Evolutionary conservation across 2,888 invertebrate species (phyloP), one percentile per base, ranked within the genome.

Genomic region (Euproctis similis): DNA sequence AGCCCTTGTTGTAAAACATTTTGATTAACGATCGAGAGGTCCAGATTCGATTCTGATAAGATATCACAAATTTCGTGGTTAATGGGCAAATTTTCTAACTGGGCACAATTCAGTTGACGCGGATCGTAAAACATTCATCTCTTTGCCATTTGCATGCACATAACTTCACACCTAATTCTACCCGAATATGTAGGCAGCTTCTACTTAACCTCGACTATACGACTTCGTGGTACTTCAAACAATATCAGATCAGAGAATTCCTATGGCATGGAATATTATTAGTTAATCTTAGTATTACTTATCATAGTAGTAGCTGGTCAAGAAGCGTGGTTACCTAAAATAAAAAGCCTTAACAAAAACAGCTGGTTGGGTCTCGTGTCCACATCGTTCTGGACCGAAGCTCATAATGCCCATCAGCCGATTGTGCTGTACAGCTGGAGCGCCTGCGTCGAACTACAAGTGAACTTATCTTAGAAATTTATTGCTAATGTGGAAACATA

Each of bases 291-390:
- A 3, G 3, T 21, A 8, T 8, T 6, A 27, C 3, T 20, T 7
- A 18, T 8, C 16, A 8, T 12, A 8, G 1, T 3, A 7, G 9
- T 12, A 11, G 5, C 13, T 12, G 8, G 9, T 16, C 8, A 29
- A 14, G 14, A 18, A n/a, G n/a, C n/a, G n/a, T n/a, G n/a, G n/a
- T n/a, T 39, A 80, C 82, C 69, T 74, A 43, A 84, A 82, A 42
- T 81, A 82, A 38, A 81, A 78, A 0, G 84, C 72, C 32, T 78
- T 84, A 25, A 78, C 57, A 41, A 82, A 84, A 18, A 84, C 82
- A 1, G 84, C 76, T 0, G 84, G 84, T 29, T 81, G 81, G 39
- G 41, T 65, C 30, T 67, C 66, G 25, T 76, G 66, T 0, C 82
- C 84, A 28, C 84, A 84, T 1, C 58, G 60, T 40, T 84, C 84